phyloP scores from a whole-genome alignment of 2,113 vertebrate genomes.

The Lepus timidus region DNA sequence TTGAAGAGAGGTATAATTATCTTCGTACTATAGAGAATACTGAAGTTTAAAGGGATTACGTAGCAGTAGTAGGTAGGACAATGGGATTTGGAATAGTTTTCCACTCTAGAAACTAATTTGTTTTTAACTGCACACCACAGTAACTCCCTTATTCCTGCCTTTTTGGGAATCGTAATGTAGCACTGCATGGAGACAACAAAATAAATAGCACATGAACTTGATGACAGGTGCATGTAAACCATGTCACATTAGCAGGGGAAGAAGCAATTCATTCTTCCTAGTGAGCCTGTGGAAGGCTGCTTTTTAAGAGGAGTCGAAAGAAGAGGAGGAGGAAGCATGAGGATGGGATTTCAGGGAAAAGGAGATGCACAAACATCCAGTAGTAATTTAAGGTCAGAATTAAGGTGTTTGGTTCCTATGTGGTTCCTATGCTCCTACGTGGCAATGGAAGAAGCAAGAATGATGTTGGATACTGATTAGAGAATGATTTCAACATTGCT shows the following conservation, averaged over 20 bases:
- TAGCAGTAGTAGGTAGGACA: not conserved
- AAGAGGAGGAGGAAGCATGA: not conserved
- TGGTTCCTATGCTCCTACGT: not conserved
- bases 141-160: not conserved
- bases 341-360: not conserved
- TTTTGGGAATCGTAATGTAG: not conserved
- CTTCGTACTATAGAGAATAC: not conserved
- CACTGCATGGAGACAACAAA: not conserved
- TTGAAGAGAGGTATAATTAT: not conserved
- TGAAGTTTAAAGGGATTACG: not conserved
- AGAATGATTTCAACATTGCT: not conserved
- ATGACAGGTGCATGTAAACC: not conserved
- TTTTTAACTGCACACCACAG: not conserved
- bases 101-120: not conserved
- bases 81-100: not conserved
- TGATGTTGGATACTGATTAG: not conserved
- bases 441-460: not conserved
- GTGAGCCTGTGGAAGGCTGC: not conserved
- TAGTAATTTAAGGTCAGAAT: not conserved
- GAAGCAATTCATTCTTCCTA: not conserved
- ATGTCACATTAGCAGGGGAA: not conserved
- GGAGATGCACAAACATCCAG: not conserved
- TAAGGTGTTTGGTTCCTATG: not conserved
- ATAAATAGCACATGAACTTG: not conserved
- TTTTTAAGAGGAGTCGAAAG: not conserved